phyloP scores from a whole-genome alignment of 2,888 invertebrate genomes.

The Mythimna impura region DNA sequence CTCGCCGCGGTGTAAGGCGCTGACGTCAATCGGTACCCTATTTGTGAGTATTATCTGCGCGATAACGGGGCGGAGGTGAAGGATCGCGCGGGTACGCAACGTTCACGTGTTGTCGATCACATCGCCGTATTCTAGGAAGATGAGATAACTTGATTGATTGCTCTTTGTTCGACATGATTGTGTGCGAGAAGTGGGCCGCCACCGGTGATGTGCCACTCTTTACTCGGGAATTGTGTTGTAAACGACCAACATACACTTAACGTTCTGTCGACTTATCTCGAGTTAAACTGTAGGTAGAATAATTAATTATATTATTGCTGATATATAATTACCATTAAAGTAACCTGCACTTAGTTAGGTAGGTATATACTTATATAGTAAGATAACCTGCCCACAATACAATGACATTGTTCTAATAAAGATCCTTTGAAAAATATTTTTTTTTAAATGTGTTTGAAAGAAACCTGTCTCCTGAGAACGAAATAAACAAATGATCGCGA shows the following conservation, averaged over 20 bases:
- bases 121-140: slow-evolving; percentile 77
- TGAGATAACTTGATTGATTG: slow-evolving; percentile 80
- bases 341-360: neutral
- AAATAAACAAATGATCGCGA: neutral
- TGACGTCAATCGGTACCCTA: slow-evolving; percentile 88
- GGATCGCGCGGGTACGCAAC: slow-evolving; percentile 77
- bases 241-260: neutral
- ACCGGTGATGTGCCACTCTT: slow-evolving; percentile 26
- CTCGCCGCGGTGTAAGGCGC: slow-evolving; percentile 71
- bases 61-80: slow-evolving; percentile 81
- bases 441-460: neutral
- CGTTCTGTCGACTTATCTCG: neutral
- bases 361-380: no score
- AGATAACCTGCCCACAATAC: neutral
- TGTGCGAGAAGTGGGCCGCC: slow-evolving; percentile 35
- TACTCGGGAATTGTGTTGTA: neutral
- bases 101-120: slow-evolving; percentile 79
- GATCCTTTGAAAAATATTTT: neutral
- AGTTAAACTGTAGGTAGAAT: neutral
- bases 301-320: neutral
- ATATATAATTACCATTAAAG: neutral
- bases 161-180: slow-evolving; percentile 78
- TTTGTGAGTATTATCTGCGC: slow-evolving; percentile 78
- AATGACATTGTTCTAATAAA: neutral
- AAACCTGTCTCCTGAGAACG: neutral